These are phyloP conservation scores for Selenia dentaria DNA, from an alignment of 2,888 invertebrate species.

Conservation along the genomic window DNA sequence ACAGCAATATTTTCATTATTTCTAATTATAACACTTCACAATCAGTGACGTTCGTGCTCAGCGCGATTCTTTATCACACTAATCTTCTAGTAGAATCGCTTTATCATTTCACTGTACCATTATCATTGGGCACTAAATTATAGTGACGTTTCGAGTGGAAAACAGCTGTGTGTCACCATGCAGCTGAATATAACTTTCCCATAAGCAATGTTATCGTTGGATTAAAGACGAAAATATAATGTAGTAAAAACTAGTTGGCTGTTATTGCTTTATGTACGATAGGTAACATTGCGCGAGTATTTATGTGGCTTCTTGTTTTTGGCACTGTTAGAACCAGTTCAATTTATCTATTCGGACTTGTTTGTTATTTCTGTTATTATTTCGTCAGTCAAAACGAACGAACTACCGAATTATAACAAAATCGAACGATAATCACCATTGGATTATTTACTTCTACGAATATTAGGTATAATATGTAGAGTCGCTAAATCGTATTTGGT, in stretches of 20 bases:
- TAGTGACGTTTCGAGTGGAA: slow-evolving; percentile 56
- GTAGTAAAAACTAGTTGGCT: slow-evolving; percentile 28
- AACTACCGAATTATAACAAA: not conserved
- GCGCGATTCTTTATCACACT: slow-evolving; percentile 61
- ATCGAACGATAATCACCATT: not conserved
- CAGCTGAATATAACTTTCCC: slow-evolving; percentile 8
- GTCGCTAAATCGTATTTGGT: slow-evolving; percentile 10
- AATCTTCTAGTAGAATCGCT: slow-evolving; percentile 55
- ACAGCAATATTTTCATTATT: slow-evolving; percentile 56
- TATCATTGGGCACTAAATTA: slow-evolving; percentile 71
- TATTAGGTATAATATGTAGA: slow-evolving; percentile 4
- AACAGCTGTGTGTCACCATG: slow-evolving; percentile 31
- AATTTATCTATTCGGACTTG: not conserved
- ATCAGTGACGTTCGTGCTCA: slow-evolving; percentile 37
- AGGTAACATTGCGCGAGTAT: slow-evolving; percentile 13
- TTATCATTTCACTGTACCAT: slow-evolving; percentile 59
- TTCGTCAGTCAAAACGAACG: not conserved
- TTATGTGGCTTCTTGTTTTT: slow-evolving; percentile 32
- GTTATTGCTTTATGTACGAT: no score
- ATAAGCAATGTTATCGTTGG: slow-evolving; percentile 8
- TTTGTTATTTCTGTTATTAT: not conserved
- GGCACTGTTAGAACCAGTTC: slow-evolving; percentile 25
- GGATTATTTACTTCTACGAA: not conserved
- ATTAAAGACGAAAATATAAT: slow-evolving; percentile 57
- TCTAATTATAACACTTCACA: slow-evolving; percentile 41